Conservation (phyloP, 2,888 invertebrate species). For the Cylindroiulus punctatus region DNA sequence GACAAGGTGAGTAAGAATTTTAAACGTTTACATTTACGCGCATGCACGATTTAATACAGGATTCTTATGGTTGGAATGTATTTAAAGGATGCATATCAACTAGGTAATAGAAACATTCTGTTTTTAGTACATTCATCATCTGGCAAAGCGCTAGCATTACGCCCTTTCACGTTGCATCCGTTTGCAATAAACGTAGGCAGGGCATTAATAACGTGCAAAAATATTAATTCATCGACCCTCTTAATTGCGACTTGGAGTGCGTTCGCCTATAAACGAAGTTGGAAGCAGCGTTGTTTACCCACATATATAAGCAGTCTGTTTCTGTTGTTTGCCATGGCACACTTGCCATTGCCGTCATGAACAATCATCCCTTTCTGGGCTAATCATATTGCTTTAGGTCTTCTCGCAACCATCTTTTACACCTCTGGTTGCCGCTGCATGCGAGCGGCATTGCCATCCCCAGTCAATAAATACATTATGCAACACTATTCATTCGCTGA, state of each 20-base stretch:
- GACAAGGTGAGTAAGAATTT: no score
- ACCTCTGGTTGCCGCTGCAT: background rate
- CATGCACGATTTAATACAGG: no score
- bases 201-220: background rate
- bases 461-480: slow-evolving; percentile 36
- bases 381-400: background rate
- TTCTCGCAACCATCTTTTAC: background rate
- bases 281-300: background rate
- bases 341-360: background rate
- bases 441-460: background rate
- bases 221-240: slow-evolving; percentile 9
- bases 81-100: no score
- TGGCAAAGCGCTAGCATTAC: no score
- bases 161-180: background rate
- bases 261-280: background rate
- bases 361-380: background rate
- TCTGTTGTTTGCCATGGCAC: background rate
- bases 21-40: no score
- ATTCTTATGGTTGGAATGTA: no score
- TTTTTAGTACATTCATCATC: no score
- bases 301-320: slow-evolving; percentile 5
- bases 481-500: slow-evolving; percentile 2
- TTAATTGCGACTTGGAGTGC: background rate
- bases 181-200: background rate
- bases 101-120: no score